A percentile compares a stretch with the other conserved stretches of the same genome.
Conservation (phyloP, 2,797 vertebrate genomes). For the Catharus ustulatus region DNA sequence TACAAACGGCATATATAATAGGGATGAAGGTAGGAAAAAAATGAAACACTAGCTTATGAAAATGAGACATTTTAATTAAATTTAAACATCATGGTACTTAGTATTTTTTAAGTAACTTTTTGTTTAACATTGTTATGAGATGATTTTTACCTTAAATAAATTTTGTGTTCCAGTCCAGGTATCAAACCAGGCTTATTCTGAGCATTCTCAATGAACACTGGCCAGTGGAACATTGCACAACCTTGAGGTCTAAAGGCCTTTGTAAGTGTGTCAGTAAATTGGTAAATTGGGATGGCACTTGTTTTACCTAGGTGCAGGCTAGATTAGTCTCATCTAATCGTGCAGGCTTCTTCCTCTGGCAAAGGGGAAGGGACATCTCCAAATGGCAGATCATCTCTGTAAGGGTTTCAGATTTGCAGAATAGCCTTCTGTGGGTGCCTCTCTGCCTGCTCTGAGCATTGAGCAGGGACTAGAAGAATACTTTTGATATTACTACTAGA, state of each 20-base stretch:
- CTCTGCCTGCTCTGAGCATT: neutral
- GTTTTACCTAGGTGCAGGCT: neutral
- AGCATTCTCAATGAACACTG: neutral
- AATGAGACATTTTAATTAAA: neutral
- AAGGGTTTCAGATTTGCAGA: neutral
- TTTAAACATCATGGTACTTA: neutral
- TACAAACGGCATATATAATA: neutral
- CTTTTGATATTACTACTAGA: neutral
- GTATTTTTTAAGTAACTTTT: neutral
- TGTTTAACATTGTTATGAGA: neutral
- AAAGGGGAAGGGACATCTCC: neutral
- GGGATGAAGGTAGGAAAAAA: neutral
- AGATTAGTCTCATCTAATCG: neutral
- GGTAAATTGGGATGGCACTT: neutral
- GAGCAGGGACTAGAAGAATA: neutral
- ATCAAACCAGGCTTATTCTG: neutral
- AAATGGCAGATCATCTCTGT: neutral
- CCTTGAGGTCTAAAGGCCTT: neutral
- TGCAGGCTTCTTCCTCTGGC: neutral
- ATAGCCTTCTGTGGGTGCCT: neutral
- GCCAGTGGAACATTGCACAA: neutral
- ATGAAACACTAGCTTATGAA: neutral
- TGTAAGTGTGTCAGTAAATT: neutral
- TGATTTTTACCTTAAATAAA: neutral
- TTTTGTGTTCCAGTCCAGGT: neutral